Conservation (phyloP, 1,140 invertebrate genomes). For the Microplitis demolitor region DNA sequence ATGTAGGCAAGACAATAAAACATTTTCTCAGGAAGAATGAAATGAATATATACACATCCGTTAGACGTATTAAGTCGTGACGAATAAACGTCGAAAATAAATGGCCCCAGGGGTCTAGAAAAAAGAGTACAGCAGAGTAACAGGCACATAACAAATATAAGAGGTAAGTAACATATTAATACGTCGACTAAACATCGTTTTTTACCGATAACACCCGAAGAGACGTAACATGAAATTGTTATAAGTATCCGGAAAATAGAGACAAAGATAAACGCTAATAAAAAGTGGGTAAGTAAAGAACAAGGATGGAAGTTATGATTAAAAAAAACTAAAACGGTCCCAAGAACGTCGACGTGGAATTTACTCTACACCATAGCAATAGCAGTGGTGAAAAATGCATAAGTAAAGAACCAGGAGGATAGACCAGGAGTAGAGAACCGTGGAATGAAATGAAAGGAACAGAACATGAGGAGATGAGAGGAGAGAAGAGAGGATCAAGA, state of each 20-base stretch:
- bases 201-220: slow-evolving; percentile 56
- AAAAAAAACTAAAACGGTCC: no score
- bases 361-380: background rate
- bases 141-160: background rate
- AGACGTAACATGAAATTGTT: background rate
- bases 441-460: background rate
- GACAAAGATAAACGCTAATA: no score
- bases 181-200: slow-evolving; percentile 55
- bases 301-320: no score
- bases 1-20: background rate
- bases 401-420: slow-evolving; percentile 15
- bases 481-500: slow-evolving; percentile 31
- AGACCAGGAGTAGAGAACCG: background rate
- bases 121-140: no score
- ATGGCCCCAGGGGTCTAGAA: background rate
- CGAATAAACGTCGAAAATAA: background rate
- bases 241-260: background rate
- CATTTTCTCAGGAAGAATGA: background rate
- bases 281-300: no score
- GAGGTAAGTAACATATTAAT: slow-evolving; percentile 21
- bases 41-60: background rate
- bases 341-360: background rate
- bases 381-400: background rate
- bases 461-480: slow-evolving; percentile 41
- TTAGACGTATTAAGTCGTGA: background rate